These are phyloP conservation scores for Neodontobutis hainanensis DNA, from an alignment of 2,113 vertebrate genomes.

Conservation along the genomic window DNA sequence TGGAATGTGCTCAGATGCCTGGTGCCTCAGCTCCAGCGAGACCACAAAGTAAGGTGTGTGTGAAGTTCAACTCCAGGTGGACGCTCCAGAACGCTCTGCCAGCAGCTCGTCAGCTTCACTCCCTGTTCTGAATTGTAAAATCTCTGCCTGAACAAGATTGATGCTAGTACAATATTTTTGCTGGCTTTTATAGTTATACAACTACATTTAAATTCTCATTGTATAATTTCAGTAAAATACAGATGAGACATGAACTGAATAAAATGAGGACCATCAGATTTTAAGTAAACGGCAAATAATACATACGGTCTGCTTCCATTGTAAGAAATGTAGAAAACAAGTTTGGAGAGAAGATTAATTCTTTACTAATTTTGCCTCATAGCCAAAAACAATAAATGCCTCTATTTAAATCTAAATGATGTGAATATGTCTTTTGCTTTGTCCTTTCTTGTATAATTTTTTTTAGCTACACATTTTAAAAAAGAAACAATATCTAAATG, in stretches of 20 bases:
- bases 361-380: not conserved
- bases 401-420: not conserved
- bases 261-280: not conserved
- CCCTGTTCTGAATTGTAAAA: conserved; percentile 41
- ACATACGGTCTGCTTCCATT: conserved; percentile 32
- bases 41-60: conserved; percentile 51
- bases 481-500: too few species aligned
- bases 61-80: conserved; percentile 61
- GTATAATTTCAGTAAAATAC: too few species aligned
- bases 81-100: conserved; percentile 51
- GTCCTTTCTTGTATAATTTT: too few species aligned
- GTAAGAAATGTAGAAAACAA: conserved; percentile 1
- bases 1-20: conserved; percentile 70
- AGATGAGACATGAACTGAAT: too few species aligned
- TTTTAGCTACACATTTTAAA: too few species aligned
- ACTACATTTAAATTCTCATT: not conserved
- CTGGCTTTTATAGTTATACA: not conserved
- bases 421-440: conserved; percentile 1
- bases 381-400: not conserved
- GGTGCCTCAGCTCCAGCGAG: conserved; percentile 43
- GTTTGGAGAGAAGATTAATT: not conserved
- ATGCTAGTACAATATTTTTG: conserved; percentile 5
- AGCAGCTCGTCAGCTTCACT: conserved; percentile 36
- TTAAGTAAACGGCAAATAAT: conserved; percentile 26
- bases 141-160: conserved; percentile 21